Percentiles rank a stretch among this genome's conserved stretches.
Conservation (phyloP, 2,797 vertebrate genomes). For the Falco columbarius region DNA sequence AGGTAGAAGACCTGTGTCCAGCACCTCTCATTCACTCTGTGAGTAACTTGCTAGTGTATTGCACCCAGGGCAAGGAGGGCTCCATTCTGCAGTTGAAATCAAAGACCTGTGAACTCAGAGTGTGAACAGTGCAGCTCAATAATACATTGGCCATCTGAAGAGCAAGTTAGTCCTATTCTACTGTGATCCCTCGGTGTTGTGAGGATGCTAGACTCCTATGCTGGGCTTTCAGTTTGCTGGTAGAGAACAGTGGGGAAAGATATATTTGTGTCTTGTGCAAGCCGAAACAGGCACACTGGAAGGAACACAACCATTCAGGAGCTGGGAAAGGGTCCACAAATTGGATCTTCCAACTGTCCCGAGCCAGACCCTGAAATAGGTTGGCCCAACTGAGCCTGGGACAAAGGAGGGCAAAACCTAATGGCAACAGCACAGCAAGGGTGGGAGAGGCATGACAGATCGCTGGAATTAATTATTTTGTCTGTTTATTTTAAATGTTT, state of each 20-base stretch:
- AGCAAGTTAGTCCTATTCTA: neutral
- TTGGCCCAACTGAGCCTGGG: neutral
- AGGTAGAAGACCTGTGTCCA: constrained; percentile 86
- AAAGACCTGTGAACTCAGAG: neutral
- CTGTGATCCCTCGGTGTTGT: neutral
- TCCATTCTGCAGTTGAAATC: neutral
- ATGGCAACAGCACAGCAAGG: neutral
- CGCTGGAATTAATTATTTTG: constrained; percentile 2
- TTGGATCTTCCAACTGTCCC: neutral
- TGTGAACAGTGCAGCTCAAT: neutral
- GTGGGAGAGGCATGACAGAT: neutral
- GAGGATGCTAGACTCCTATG: neutral
- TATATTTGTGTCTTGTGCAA: neutral
- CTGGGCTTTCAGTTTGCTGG: neutral
- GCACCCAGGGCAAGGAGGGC: neutral
- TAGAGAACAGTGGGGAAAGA: neutral
- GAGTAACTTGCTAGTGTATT: constrained; percentile 64
- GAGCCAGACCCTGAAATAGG: neutral
- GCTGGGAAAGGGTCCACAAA: neutral
- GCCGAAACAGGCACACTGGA: neutral
- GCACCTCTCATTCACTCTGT: constrained; percentile 91
- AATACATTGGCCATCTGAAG: neutral
- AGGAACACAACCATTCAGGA: neutral
- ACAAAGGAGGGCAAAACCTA: neutral
- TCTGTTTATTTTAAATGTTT: constrained; percentile 63